A percentile compares a stretch with the other conserved stretches of the same genome.
phyloP scores from a whole-genome alignment of 2,113 vertebrate genomes.

The Paralichthys olivaceus region DNA sequence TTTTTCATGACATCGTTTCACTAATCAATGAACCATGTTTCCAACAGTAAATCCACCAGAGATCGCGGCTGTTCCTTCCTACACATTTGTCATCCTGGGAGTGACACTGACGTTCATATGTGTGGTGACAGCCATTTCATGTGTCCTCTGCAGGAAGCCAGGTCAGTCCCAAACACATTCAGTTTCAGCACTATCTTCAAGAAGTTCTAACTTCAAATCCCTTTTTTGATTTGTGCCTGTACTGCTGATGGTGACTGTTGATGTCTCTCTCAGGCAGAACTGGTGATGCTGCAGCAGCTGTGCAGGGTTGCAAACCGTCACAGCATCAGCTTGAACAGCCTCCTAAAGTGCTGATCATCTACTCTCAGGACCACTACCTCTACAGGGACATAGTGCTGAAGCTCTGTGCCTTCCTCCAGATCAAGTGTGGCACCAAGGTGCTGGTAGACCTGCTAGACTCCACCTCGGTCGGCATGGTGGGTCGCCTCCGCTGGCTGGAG shows the following conservation, averaged over 20 bases:
- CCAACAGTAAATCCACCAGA: background rate
- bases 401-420: conserved; percentile 91
- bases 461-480: conserved; percentile 85
- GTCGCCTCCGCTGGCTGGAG: conserved; percentile 89
- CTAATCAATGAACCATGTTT: background rate
- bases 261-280: conserved; percentile 22
- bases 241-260: too few relatives aligned
- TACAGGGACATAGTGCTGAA: conserved; percentile 92
- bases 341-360: conserved; percentile 89
- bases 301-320: fast-evolving
- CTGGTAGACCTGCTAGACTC: conserved; percentile 90
- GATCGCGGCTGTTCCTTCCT: fast-evolving
- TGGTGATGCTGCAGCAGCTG: fast-evolving
- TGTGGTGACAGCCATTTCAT: background rate
- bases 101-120: background rate
- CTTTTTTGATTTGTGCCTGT: background rate
- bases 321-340: background rate
- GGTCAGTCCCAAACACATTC: conserved; percentile 39
- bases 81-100: background rate
- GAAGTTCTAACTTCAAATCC: background rate
- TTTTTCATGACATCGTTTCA: background rate
- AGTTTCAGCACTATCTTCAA: background rate
- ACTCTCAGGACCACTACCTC: conserved; percentile 92
- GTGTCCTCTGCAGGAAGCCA: conserved; percentile 18
- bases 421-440: conserved; percentile 89